Conservation (phyloP, 2,797 vertebrate genomes). For the Taenioides sp. region DNA sequence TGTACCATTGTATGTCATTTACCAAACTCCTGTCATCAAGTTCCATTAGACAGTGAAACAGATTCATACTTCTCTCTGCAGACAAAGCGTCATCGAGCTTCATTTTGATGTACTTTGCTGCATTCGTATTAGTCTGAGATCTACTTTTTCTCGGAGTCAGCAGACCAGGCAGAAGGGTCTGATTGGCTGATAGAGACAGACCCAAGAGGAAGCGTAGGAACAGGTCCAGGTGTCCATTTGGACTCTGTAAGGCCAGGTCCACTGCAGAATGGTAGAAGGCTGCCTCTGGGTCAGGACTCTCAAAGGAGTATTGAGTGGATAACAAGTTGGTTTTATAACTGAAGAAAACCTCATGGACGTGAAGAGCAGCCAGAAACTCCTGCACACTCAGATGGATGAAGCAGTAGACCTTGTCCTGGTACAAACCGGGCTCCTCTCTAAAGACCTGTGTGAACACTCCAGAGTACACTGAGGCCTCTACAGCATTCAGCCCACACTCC, state of each 20-base stretch:
- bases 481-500: no score
- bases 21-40: background rate
- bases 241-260: no score
- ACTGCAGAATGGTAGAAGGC: background rate
- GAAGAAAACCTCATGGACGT: constrained; percentile 6
- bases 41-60: background rate
- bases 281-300: background rate
- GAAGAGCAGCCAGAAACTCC: constrained; percentile 47
- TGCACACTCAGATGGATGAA: constrained; percentile 27
- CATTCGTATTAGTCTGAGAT: background rate
- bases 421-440: no score
- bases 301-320: background rate
- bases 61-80: background rate
- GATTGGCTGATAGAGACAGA: background rate
- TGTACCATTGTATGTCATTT: constrained; percentile 15
- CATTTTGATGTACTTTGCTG: background rate
- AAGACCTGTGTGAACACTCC: no score
- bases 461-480: no score
- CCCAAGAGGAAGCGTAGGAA: background rate
- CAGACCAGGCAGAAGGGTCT: constrained; percentile 26
- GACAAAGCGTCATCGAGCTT: background rate
- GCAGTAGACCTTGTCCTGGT: constrained; percentile 8
- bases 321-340: background rate
- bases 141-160: background rate
- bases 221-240: background rate